phyloP scores from a whole-genome alignment of 2,888 invertebrate species.

The Acanthosepion pharaonis region DNA sequence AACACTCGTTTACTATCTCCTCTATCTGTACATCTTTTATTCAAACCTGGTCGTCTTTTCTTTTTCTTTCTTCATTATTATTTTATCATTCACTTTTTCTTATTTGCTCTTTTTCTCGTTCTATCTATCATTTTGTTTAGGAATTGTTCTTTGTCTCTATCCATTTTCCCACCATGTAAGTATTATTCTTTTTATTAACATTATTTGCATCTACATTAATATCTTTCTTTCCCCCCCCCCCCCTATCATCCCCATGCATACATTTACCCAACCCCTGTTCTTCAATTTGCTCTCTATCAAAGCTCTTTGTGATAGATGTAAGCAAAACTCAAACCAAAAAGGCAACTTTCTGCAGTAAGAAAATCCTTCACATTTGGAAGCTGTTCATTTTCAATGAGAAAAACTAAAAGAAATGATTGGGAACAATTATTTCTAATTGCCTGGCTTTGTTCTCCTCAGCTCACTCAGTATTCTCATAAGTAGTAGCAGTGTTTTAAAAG shows the following conservation, averaged over 20 bases:
- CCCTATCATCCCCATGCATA: background rate
- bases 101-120: background rate
- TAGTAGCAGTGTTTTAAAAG: background rate
- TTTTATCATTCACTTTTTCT: background rate
- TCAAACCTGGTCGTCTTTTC: no score
- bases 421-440: conserved; percentile 11
- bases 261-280: no score
- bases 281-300: background rate
- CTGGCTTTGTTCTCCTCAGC: background rate
- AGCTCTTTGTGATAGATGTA: background rate
- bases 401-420: background rate
- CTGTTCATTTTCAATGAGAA: background rate
- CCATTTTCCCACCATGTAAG: background rate
- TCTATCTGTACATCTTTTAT: no score
- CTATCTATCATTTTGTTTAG: background rate
- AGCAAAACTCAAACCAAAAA: background rate
- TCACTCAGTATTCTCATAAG: background rate
- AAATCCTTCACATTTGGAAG: background rate
- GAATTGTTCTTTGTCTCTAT: background rate
- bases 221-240: no score
- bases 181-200: background rate
- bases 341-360: background rate
- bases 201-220: background rate
- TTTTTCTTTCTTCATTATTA: background rate
- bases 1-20: background rate